Percentiles rank a stretch among this genome's conserved stretches.
Conservation (phyloP, 1,140 invertebrate genomes). For the Caerostris darwini region DNA sequence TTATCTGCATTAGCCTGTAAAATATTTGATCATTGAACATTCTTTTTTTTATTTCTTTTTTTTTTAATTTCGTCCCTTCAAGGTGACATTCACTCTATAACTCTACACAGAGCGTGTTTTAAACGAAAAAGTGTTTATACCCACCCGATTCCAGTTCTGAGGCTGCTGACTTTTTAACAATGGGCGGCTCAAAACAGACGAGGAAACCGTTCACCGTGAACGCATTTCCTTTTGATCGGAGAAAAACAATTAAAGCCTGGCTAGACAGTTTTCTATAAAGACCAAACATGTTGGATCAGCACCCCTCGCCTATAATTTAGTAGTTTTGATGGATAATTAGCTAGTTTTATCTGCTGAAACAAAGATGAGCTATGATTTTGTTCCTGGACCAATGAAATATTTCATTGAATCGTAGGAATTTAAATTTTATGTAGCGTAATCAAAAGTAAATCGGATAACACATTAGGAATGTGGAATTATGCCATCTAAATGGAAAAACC, state of each 20-base stretch:
- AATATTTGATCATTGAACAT: background rate
- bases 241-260: background rate
- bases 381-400: too few relatives aligned
- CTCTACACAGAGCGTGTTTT: background rate
- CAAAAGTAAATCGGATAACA: too few relatives aligned
- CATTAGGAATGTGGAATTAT: too few relatives aligned
- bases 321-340: too few relatives aligned
- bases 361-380: too few relatives aligned
- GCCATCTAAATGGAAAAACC: too few relatives aligned
- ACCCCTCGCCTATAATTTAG: too few relatives aligned
- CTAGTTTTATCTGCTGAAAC: too few relatives aligned
- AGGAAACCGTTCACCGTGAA: constrained; percentile 6
- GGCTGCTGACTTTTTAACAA: background rate
- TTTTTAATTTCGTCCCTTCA: background rate
- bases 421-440: too few relatives aligned
- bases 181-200: background rate
- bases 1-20: too few relatives aligned
- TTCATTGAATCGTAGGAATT: too few relatives aligned
- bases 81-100: background rate
- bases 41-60: constrained; percentile 3
- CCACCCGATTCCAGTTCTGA: background rate
- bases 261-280: background rate
- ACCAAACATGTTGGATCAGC: background rate
- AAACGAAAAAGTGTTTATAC: background rate
- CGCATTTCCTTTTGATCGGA: background rate